Percentiles rank a stretch among this genome's conserved stretches.
Conservation (phyloP, 2,888 invertebrate species). For the Rhaphigaster nebulosa region DNA sequence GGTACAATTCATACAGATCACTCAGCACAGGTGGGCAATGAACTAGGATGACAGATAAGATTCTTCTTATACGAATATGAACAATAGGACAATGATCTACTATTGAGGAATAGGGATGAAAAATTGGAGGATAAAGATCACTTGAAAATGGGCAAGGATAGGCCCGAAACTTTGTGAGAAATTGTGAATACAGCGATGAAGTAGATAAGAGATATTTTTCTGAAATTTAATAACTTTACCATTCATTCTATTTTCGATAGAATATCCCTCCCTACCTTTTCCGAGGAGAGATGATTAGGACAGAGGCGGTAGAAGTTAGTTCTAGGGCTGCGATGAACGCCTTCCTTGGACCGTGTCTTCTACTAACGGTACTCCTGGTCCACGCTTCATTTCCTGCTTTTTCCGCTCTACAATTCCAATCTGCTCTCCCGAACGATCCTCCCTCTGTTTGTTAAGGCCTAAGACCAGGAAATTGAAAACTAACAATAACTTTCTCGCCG, state of each 20-base stretch:
- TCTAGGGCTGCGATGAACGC: background rate
- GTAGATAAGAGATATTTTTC: too few relatives aligned
- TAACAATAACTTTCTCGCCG: background rate
- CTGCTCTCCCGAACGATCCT: background rate
- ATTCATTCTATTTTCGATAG: background rate
- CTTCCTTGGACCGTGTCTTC: constrained; percentile 33
- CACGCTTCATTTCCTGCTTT: constrained; percentile 27
- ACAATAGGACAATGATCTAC: too few relatives aligned
- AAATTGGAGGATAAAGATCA: too few relatives aligned
- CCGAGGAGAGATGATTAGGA: background rate
- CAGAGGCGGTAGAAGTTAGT: background rate
- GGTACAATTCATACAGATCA: too few relatives aligned
- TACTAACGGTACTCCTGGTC: background rate
- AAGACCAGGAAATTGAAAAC: background rate
- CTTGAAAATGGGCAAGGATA: too few relatives aligned
- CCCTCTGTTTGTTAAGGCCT: background rate
- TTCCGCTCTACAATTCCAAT: constrained; percentile 9
- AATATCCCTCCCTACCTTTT: background rate
- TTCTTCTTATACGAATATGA: too few relatives aligned
- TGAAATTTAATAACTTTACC: too few relatives aligned
- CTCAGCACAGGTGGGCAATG: too few relatives aligned
- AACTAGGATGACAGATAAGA: too few relatives aligned
- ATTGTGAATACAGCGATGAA: too few relatives aligned
- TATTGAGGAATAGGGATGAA: too few relatives aligned
- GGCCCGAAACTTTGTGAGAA: too few relatives aligned